phyloP scores from a whole-genome alignment of 2,113 vertebrate genomes.

The Leucosticte australis region DNA sequence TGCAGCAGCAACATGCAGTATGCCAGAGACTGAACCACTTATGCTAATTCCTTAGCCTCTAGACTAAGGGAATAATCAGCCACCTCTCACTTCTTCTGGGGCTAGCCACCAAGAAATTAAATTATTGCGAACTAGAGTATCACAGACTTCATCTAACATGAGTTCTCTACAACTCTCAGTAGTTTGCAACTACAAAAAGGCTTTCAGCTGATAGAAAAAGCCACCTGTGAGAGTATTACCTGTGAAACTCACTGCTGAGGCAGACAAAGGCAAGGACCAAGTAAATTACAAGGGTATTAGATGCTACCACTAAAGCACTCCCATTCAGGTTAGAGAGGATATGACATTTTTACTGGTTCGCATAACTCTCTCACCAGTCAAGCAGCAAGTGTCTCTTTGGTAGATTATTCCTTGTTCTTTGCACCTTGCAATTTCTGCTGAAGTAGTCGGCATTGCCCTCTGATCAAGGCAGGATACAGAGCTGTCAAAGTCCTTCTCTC shows the following conservation, averaged over 20 bases:
- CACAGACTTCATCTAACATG: background rate
- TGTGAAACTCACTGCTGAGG: background rate
- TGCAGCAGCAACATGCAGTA: background rate
- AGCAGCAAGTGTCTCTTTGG: background rate
- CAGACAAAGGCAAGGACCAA: background rate
- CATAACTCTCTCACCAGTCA: background rate
- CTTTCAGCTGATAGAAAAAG: background rate
- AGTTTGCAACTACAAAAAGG: background rate
- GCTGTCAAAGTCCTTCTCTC: slow-evolving; percentile 29
- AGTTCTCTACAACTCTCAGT: background rate
- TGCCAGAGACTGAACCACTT: background rate
- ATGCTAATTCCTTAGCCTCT: background rate
- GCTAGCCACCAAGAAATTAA: background rate
- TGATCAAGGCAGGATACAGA: slow-evolving; percentile 18
- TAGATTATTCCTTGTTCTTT: slow-evolving; percentile 9
- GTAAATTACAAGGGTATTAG: background rate
- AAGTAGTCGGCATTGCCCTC: background rate
- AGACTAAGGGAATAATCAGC: background rate
- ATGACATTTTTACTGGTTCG: background rate
- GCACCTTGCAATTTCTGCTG: slow-evolving; percentile 28
- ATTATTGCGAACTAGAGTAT: background rate
- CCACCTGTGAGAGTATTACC: background rate
- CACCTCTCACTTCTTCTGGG: background rate
- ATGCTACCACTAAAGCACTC: background rate
- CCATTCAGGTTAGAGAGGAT: background rate